Conservation (phyloP, 2,113 vertebrate species). For the Zapornia atra region DNA sequence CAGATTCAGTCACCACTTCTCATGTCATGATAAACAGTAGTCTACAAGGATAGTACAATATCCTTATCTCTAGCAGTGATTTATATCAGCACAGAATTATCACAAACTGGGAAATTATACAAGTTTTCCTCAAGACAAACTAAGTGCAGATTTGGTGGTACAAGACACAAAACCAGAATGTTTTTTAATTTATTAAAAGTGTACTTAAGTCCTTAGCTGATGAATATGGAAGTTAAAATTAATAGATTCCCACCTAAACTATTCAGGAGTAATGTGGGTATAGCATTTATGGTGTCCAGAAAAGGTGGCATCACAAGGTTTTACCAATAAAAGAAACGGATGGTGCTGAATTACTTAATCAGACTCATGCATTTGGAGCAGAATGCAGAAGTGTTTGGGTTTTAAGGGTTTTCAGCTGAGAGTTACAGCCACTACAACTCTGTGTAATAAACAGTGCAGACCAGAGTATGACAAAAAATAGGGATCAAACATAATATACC, state of each 20-base stretch:
- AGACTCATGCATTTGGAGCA: neutral
- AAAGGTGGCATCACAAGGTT: neutral
- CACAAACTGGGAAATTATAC: neutral
- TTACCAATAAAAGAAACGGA: neutral
- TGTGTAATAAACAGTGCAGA: neutral
- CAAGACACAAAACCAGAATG: neutral
- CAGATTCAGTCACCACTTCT: neutral
- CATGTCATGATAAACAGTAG: neutral
- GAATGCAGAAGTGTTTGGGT: neutral
- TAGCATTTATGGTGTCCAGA: neutral
- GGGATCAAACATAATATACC: neutral
- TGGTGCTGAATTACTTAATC: neutral
- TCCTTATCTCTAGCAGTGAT: neutral
- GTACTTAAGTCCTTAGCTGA: neutral
- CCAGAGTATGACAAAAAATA: neutral
- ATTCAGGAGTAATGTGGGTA: neutral
- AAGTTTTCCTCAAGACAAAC: neutral
- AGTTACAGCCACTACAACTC: neutral
- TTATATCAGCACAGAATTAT: neutral
- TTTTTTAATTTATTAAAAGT: neutral
- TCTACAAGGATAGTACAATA: neutral
- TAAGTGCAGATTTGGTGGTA: neutral
- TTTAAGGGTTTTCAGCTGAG: neutral
- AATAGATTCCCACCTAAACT: neutral
- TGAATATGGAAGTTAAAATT: neutral